Evolutionary conservation across 2,113 vertebrate species (phyloP).

Genomic region (Ramphastos sulfuratus): DNA sequence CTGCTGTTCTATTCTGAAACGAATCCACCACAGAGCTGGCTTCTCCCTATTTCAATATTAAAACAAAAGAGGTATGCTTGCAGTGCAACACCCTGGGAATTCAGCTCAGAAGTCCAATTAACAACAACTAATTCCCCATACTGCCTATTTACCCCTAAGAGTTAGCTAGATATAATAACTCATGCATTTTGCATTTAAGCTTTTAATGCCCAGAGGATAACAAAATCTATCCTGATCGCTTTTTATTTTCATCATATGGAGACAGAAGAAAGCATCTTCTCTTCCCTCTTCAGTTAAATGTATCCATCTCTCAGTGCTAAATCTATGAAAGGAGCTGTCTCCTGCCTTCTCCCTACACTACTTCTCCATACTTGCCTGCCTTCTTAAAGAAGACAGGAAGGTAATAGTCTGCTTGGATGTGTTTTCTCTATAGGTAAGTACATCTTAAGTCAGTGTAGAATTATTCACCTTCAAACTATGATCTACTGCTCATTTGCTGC

Average conservation of each 20-base stretch:
- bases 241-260: constrained; percentile 74
- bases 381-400: constrained; percentile 16
- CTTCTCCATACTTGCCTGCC: background rate
- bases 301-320: background rate
- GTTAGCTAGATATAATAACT: constrained; percentile 63
- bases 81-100: constrained; percentile 71
- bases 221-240: constrained; percentile 75
- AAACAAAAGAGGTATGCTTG: constrained; percentile 72
- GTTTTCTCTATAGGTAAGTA: background rate
- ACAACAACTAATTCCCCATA: constrained; percentile 77
- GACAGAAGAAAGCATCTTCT: constrained; percentile 56
- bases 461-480: background rate
- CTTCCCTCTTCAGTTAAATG: constrained; percentile 50
- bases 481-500: background rate
- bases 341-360: background rate
- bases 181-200: constrained; percentile 76
- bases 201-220: constrained; percentile 73
- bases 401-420: background rate
- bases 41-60: constrained; percentile 74
- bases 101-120: constrained; percentile 80
- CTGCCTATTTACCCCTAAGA: constrained; percentile 67
- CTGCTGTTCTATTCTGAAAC: constrained; percentile 39
- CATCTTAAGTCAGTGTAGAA: background rate
- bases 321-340: constrained; percentile 10
- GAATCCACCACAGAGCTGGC: constrained; percentile 16